A percentile compares a stretch with the other conserved stretches of the same genome.
Evolutionary conservation across 2,797 vertebrate species (phyloP).

Genomic region (Acipenser oxyrinchus): DNA sequence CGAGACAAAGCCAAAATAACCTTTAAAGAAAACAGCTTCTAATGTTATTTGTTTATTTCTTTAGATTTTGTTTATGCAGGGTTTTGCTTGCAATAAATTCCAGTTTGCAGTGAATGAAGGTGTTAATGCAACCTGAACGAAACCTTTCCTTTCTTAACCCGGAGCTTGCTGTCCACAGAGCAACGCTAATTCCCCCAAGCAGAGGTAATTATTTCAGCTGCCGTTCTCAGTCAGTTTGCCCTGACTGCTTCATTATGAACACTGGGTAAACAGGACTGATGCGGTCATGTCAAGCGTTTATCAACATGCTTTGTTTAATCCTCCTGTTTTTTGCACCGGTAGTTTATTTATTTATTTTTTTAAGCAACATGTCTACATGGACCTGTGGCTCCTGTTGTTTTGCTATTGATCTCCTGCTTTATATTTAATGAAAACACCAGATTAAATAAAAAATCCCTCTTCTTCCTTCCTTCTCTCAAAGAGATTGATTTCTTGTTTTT

Average conservation of each 20-base stretch:
- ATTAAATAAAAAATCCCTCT: conserved; percentile 26
- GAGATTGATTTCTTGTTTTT: conserved; percentile 16
- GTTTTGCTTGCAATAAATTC: too few relatives aligned
- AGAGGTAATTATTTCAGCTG: conserved; percentile 11
- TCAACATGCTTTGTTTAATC: conserved; percentile 31
- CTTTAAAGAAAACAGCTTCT: too few relatives aligned
- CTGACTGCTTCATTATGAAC: conserved; percentile 18
- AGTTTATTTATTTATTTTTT: conserved; percentile 29
- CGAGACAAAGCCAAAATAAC: too few relatives aligned
- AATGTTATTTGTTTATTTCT: too few relatives aligned
- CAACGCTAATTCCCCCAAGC: conserved; percentile 10
- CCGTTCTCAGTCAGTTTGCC: conserved; percentile 14
- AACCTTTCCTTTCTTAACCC: conserved; percentile 2
- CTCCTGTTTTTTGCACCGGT: conserved; percentile 22
- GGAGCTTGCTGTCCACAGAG: conserved; percentile 7
- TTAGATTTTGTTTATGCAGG: too few relatives aligned
- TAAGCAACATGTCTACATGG: conserved; percentile 19
- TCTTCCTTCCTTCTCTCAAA: conserved; percentile 16
- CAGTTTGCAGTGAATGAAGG: too few relatives aligned
- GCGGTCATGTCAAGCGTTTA: conserved; percentile 33
- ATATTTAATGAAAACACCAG: conserved; percentile 31
- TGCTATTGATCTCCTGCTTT: conserved; percentile 33
- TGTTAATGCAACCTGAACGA: too few relatives aligned
- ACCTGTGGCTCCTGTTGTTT: conserved; percentile 18
- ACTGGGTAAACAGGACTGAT: conserved; percentile 8